Evolutionary conservation across 2,113 vertebrate genomes (phyloP).

Genomic region (Zeus faber): DNA sequence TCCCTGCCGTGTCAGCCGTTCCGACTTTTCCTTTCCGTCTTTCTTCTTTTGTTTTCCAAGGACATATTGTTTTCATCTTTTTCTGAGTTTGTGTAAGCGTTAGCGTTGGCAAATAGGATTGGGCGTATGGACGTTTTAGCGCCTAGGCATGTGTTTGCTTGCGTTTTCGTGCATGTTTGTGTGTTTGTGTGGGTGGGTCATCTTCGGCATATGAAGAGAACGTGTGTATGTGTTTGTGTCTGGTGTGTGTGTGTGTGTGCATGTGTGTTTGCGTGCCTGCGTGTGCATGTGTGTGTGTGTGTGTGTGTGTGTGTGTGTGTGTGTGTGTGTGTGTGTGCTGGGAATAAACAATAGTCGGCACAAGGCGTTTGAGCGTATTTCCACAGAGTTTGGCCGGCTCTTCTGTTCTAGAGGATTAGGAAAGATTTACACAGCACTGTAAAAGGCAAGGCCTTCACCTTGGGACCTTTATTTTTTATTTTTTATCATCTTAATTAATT

Average conservation of each 20-base stretch:
- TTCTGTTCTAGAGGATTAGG: conserved; percentile 57
- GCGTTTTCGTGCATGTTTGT: not conserved
- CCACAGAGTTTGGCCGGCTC: conserved; percentile 39
- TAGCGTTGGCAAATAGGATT: no score
- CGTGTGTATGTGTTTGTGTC: no score
- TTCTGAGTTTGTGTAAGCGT: no score
- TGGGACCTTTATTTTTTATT: conserved; percentile 65
- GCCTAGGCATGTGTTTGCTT: no score
- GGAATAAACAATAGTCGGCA: not conserved
- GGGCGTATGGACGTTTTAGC: no score
- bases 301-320: not conserved
- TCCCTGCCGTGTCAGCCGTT: no score
- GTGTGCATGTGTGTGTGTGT: not conserved
- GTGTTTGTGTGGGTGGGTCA: not conserved
- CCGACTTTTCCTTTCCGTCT: no score
- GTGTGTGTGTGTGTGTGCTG: not conserved
- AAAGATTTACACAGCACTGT: conserved; percentile 67
- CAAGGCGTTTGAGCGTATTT: conserved; percentile 24
- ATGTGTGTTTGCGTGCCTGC: no score
- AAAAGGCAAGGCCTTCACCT: conserved; percentile 66
- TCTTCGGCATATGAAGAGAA: no score
- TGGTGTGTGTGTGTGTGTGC: no score
- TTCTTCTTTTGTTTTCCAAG: no score
- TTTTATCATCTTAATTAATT: conserved; percentile 68
- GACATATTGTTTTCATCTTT: no score